Percentiles rank a stretch among this genome's conserved stretches.
Conservation (phyloP, 1,140 invertebrate species). For the Drosophila nannoptera region DNA sequence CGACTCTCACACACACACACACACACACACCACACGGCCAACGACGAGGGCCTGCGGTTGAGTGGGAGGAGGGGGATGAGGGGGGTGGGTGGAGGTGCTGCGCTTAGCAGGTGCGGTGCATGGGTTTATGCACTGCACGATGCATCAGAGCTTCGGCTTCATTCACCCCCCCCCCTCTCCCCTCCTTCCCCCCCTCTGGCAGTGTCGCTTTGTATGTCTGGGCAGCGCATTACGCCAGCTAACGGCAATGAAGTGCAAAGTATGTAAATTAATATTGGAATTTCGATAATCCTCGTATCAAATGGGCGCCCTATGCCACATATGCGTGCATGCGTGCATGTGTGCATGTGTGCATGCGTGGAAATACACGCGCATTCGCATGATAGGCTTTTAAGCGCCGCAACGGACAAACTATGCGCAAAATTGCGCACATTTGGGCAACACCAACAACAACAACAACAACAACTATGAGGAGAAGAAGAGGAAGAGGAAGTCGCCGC, state of each 20-base stretch:
- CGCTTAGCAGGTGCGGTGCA: neutral
- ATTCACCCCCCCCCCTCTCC: neutral
- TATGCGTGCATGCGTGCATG: neutral
- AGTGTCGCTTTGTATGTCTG: constrained; percentile 3
- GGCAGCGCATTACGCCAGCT: constrained; percentile 17
- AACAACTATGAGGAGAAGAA: neutral
- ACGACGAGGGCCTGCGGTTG: neutral
- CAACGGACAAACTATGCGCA: constrained; percentile 30
- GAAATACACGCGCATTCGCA: constrained; percentile 6
- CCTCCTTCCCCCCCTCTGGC: neutral
- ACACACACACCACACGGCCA: constrained; percentile 6
- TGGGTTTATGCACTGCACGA: constrained; percentile 22
- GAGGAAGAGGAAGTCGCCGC: too few species aligned
- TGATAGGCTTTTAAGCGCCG: constrained; percentile 44
- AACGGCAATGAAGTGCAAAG: constrained; percentile 53
- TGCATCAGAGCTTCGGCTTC: constrained; percentile 1
- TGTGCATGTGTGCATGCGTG: neutral
- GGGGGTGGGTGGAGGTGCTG: neutral
- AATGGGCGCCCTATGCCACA: constrained; percentile 17
- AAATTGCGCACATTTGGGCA: constrained; percentile 26
- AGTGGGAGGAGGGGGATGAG: neutral
- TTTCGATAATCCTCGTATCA: constrained; percentile 55
- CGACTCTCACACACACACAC: constrained; percentile 23
- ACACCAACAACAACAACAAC: neutral
- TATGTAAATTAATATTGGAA: constrained; percentile 64